Percentiles rank a stretch among this genome's conserved stretches.
phyloP scores from a whole-genome alignment of 2,113 vertebrate genomes.

The Morone chrysops region DNA sequence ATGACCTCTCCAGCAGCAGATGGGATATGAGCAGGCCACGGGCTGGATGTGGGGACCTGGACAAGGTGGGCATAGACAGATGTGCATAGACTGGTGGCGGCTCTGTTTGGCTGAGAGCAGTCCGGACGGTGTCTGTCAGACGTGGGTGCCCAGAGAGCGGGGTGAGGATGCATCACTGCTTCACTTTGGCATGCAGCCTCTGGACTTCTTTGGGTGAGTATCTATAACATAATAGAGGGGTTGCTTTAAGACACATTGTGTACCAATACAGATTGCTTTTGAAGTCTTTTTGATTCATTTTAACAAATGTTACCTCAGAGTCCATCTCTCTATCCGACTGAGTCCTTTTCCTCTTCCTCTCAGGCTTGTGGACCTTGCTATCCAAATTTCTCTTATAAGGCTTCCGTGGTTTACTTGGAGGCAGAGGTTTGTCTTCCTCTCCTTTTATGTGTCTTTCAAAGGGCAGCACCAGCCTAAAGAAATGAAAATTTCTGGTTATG shows the following conservation, averaged over 20 bases:
- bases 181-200: slow-evolving; percentile 62
- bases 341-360: slow-evolving; percentile 83
- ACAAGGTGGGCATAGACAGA: slow-evolving; percentile 73
- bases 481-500: slow-evolving; percentile 7
- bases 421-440: slow-evolving; percentile 94
- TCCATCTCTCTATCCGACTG: slow-evolving; percentile 79
- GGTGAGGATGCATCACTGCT: slow-evolving; percentile 57
- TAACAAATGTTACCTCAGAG: slow-evolving; percentile 71
- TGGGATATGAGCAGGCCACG: slow-evolving; percentile 75
- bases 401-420: slow-evolving; percentile 90
- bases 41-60: slow-evolving; percentile 67
- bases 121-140: slow-evolving; percentile 63
- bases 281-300: not conserved
- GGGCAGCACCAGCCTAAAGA: slow-evolving; percentile 90
- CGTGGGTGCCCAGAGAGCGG: slow-evolving; percentile 63
- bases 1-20: slow-evolving; percentile 87
- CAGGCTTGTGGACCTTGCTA: slow-evolving; percentile 72
- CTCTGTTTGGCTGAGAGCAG: slow-evolving; percentile 39
- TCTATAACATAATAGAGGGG: slow-evolving; percentile 24
- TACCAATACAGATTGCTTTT: not conserved
- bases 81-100: slow-evolving; percentile 51
- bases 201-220: slow-evolving; percentile 59
- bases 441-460: slow-evolving; percentile 93
- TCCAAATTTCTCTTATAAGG: slow-evolving; percentile 89
- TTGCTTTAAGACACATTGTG: slow-evolving; percentile 1